Conservation (phyloP, 2,888 invertebrate genomes). For the Capitulum mitella region DNA sequence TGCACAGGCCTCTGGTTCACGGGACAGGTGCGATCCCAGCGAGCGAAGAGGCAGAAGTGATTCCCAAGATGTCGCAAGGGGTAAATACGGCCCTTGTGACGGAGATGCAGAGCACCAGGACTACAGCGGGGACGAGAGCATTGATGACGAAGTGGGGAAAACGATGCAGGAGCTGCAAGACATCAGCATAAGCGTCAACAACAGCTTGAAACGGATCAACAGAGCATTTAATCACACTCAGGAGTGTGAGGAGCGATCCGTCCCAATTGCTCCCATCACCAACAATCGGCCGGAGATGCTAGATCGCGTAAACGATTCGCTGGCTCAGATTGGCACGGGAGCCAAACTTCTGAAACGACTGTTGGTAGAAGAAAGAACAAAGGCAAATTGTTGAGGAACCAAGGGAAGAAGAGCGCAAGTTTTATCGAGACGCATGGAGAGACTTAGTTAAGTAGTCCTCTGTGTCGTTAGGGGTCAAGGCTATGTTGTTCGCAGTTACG, state of each 20-base stretch:
- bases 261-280: too few relatives aligned
- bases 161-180: conserved; percentile 9
- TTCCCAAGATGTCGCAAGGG: neutral
- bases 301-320: neutral
- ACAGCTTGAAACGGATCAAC: neutral
- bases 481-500: too few relatives aligned
- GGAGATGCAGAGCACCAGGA: neutral
- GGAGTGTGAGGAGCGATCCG: neutral
- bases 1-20: too few relatives aligned
- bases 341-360: neutral
- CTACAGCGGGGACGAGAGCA: neutral
- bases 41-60: neutral
- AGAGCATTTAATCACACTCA: neutral
- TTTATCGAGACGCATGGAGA: too few relatives aligned
- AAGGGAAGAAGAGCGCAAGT: too few relatives aligned
- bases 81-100: neutral
- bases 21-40: neutral
- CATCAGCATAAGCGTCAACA: neutral
- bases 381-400: neutral
- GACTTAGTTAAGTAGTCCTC: too few relatives aligned
- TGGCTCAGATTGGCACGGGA: neutral
- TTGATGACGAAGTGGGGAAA: neutral
- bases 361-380: neutral
- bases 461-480: too few relatives aligned
- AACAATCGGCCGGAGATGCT: neutral